Base-by-base conservation (phyloP, 2,888 invertebrate species). In the Endotricha flammealis region DNA sequence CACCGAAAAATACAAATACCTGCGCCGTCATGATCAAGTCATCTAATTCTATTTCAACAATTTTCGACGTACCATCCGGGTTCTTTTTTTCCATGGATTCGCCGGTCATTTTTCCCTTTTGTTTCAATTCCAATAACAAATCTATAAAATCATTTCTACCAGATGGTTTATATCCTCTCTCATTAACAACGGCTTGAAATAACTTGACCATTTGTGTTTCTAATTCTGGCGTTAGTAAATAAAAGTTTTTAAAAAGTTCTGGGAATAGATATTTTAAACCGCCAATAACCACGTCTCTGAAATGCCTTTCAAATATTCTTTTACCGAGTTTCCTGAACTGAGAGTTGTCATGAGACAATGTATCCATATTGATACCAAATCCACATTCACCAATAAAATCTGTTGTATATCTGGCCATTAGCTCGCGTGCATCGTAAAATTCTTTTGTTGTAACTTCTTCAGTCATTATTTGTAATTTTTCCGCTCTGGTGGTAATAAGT, bases 1-100 rank as follows among this genome's bases (percentile, higher is more conserved):
- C 88, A 10, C 75, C 85, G 29, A 86, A 85, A 46, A 85, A 85
- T 3, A 81, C 72, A 49, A 86, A 83, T 0, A 75, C 73, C 64
- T 83, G 85, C 2, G 85, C 80, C 7, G 69, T 69, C 58, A 85
- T 60, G 32, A 82, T 42, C 29, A 64, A 37, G 30, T 80, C 76
- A 38, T 61, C 70, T 36, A 82, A 42, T 57, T 80, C 76, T 31
- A 78, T 37, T 36, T 73, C 67, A 0, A 79, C 57, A 5, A 59
- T 55, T 56, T 71, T 70, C 1, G 78, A 62, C 10, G 66, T 46
- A 1, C 82, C 82, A 47, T 83, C 68, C 0, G 54, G 20, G 36
- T 75, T 64, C 36, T 59, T 76, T 1, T 38, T 41, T 48, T 78
- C 76, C 27, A 83, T 64, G 1, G 85, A 83, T 38, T 85, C 76